phyloP scores from a whole-genome alignment of 2,113 vertebrate species.

The Phaethornis superciliosus region DNA sequence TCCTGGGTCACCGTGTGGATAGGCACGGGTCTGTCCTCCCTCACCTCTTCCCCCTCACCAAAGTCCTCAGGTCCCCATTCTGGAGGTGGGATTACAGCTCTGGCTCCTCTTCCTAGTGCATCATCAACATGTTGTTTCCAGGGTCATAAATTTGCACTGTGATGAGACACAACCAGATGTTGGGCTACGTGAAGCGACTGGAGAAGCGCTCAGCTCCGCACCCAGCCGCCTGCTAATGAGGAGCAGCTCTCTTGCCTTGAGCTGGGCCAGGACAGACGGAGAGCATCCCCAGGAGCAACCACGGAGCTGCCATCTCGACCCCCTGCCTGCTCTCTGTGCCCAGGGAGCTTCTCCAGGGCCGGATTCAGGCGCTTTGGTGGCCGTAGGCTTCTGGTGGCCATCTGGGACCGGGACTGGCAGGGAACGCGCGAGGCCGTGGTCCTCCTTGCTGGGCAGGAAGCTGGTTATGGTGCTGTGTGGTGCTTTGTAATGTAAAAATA shows the following conservation, averaged over 20 bases:
- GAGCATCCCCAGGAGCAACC: conserved; percentile 43
- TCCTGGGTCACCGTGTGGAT: fast-evolving
- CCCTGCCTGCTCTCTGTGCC: not conserved
- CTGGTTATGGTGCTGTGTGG: not conserved
- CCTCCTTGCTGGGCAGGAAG: not conserved
- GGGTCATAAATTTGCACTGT: conserved; percentile 80
- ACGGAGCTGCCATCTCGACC: conserved; percentile 15
- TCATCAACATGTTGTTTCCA: conserved; percentile 77
- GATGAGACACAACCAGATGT: conserved; percentile 82
- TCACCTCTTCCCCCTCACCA: not conserved
- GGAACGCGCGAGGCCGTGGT: not conserved
- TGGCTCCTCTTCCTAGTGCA: conserved; percentile 43
- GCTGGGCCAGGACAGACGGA: conserved; percentile 45
- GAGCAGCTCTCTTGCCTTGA: conserved; percentile 34
- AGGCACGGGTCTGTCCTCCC: not conserved
- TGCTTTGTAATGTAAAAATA: conserved; percentile 12
- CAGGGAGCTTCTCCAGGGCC: not conserved
- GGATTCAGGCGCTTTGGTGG: not conserved
- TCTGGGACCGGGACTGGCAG: conserved; percentile 3
- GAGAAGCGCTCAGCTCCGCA: conserved; percentile 34
- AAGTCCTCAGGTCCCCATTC: not conserved
- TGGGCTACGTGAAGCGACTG: conserved; percentile 72
- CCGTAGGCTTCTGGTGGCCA: conserved; percentile 20
- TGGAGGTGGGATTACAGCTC: conserved; percentile 63
- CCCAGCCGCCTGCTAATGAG: conserved; percentile 53